Percentiles rank a stretch among this genome's conserved stretches.
Conservation (phyloP, 2,113 vertebrate genomes). For the Madoqua kirkii region DNA sequence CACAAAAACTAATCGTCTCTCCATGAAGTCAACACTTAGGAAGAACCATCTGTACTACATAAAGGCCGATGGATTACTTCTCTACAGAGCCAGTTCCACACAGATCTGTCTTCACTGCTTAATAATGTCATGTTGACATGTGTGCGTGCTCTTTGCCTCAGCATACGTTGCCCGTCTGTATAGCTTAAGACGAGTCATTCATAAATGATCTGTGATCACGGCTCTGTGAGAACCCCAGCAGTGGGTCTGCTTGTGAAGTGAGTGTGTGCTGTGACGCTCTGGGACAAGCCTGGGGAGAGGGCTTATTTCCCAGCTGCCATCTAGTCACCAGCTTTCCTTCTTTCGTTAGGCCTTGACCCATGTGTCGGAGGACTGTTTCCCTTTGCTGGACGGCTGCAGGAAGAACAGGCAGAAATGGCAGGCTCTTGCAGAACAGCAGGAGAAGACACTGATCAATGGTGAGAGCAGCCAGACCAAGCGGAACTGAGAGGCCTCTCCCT, state of each 20-base stretch:
- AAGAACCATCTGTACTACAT: neutral
- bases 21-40: neutral
- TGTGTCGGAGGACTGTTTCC: constrained; percentile 90
- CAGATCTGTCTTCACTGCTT: neutral
- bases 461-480: constrained; percentile 78
- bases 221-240: neutral
- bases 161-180: neutral
- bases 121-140: neutral
- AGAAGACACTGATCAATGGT: constrained; percentile 86
- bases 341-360: constrained; percentile 84
- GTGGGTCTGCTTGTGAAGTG: neutral
- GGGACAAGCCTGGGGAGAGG: neutral
- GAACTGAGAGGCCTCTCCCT: constrained; percentile 69
- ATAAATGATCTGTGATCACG: neutral
- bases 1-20: neutral
- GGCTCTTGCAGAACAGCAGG: constrained; percentile 89
- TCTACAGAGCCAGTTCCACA: neutral
- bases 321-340: neutral
- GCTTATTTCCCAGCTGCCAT: neutral
- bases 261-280: neutral
- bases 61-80: neutral
- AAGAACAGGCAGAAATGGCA: constrained; percentile 95
- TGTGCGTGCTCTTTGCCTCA: neutral
- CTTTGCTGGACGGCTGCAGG: constrained; percentile 94
- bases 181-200: neutral